Percentiles rank a stretch among this genome's conserved stretches.
Evolutionary conservation across 2,888 invertebrate genomes (phyloP).

Genomic region (Elmis aenea): DNA sequence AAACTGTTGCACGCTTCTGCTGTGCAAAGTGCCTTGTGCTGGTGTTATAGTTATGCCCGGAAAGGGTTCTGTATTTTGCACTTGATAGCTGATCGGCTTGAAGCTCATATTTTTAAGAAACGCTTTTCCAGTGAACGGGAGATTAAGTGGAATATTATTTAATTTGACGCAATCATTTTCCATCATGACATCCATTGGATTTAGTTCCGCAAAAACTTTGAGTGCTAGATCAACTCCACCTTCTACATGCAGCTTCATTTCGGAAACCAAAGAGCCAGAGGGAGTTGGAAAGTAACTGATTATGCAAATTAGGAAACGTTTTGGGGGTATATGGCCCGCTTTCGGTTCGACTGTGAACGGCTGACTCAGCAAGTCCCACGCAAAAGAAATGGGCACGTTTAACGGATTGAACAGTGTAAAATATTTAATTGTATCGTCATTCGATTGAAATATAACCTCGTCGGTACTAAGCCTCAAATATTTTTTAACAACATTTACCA

Average conservation of each 20-base stretch:
- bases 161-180: conserved; percentile 26
- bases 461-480: conserved; percentile 33
- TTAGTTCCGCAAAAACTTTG: conserved; percentile 13
- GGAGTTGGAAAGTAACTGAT: conserved; percentile 38
- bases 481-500: conserved; percentile 43
- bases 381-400: conserved; percentile 49
- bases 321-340: conserved; percentile 50
- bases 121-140: conserved; percentile 23
- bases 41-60: conserved; percentile 30
- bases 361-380: conserved; percentile 49
- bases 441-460: conserved; percentile 35
- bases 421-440: conserved; percentile 44
- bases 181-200: conserved; percentile 16
- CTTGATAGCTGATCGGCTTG: conserved; percentile 13
- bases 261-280: conserved; percentile 26
- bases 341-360: conserved; percentile 51
- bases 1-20: conserved; percentile 28
- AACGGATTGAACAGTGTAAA: conserved; percentile 53
- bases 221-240: conserved; percentile 31
- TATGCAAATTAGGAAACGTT: conserved; percentile 48
- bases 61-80: conserved; percentile 26
- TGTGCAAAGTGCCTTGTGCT: conserved; percentile 23
- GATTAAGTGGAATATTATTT: conserved; percentile 42
- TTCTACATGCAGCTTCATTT: conserved; percentile 38
- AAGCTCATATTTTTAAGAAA: conserved; percentile 16